A percentile compares a stretch with the other conserved stretches of the same genome.
These are phyloP conservation scores for Dinomys branickii DNA, from an alignment of 2,113 vertebrate genomes.

Conservation along the genomic window DNA sequence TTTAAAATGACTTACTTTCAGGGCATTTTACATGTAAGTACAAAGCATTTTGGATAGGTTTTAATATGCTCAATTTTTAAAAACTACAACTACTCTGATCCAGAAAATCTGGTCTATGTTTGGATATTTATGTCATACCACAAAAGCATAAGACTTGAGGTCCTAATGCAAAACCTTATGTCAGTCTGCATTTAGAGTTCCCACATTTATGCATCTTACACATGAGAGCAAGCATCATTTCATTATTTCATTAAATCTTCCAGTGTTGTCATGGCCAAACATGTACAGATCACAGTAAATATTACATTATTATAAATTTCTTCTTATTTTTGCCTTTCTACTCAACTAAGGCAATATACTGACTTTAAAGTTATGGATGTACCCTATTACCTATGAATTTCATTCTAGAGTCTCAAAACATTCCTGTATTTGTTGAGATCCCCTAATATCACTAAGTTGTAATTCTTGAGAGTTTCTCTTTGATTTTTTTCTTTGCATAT, in stretches of 20 bases:
- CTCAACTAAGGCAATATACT: background rate
- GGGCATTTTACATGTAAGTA: background rate
- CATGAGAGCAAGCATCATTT: background rate
- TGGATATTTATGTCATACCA: background rate
- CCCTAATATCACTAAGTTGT: background rate
- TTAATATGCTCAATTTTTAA: background rate
- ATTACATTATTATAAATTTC: constrained; percentile 4
- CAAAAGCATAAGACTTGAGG: background rate
- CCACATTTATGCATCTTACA: background rate
- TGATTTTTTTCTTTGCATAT: background rate
- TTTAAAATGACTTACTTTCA: constrained; percentile 21
- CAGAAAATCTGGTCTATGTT: background rate
- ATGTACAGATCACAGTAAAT: background rate
- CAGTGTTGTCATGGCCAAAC: background rate
- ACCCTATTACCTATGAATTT: constrained; percentile 4
- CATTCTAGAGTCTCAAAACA: background rate
- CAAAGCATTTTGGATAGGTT: background rate
- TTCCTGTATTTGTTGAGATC: background rate
- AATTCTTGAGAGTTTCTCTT: constrained; percentile 27
- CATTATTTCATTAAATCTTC: background rate
- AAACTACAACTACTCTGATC: background rate
- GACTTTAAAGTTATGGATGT: constrained; percentile 15
- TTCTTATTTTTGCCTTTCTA: background rate
- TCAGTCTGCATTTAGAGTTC: background rate
- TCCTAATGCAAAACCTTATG: background rate